Base-by-base conservation (phyloP, 2,797 vertebrate species). In the Sebastes iracundus region DNA sequence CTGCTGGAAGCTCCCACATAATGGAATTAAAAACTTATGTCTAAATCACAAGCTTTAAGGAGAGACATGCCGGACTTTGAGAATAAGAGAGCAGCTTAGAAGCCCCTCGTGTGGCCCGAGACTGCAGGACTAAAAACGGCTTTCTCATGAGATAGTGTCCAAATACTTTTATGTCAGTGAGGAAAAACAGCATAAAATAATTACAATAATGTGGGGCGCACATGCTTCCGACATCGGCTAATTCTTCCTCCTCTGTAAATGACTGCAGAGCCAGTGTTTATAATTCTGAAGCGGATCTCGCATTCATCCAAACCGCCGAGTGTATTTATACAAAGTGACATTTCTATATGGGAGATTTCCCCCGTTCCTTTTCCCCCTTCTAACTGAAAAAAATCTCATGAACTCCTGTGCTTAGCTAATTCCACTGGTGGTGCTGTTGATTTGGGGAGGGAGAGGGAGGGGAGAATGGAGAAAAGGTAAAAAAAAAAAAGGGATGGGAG, bases 21-120 rank as follows among this genome's bases (percentile, higher is more conserved):
- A 93, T 84, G 72, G 80, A 94, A 94, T 94, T 92, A 93, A 91
- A 95, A 94, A 92, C 93, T 72, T 79, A 88, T 94, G 95, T 94
- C 87, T 81, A 87, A 91, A 90, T 93, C 87, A 83, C 80, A 69
- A 72, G 85, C 86, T 90, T 90, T 77, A 80, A 79, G 72, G 55
- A 79, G 77, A 84, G 86, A 80, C 82, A 79, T 86, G 68, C 79
- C n/a, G 27, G 79, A 87, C 84, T 87, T 81, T 72, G 69, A 85
- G 80, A 87, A 86, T 75, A 85, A 49, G 61, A 88, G 86, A 88
- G 80, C 71, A 83, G 73, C 76, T 84, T 80, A 86, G 78, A 88
- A 83, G 78, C 60, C 73, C 64, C 76, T 25, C 69, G 71, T 87
- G 78, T 71, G 55, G 75, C 88, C 80, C 65, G 73, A 67, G 75